Conservation (phyloP, 2,113 vertebrate species). For the Astur gentilis region DNA sequence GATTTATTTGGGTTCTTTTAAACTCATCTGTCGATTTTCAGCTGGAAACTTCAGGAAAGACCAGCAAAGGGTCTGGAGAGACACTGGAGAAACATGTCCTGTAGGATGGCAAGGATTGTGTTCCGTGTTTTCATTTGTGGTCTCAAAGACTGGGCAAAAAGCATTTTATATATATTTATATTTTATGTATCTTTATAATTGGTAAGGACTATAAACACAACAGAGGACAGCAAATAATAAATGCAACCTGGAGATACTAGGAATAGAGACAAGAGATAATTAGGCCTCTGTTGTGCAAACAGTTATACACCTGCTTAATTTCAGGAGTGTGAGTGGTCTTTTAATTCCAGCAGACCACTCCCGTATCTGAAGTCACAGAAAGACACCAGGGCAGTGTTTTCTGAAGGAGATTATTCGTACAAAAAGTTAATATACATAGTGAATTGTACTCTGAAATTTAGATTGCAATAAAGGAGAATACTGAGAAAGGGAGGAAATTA, state of each 20-base stretch:
- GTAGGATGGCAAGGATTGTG: neutral
- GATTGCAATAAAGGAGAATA: neutral
- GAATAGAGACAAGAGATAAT: neutral
- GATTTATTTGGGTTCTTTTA: neutral
- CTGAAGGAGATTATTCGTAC: neutral
- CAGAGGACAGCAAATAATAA: neutral
- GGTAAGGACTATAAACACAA: neutral
- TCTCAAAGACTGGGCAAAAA: neutral
- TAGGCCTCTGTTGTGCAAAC: neutral
- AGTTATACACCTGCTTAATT: neutral
- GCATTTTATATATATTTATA: neutral
- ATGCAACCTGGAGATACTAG: neutral
- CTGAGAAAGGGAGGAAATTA: neutral
- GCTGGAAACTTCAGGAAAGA: neutral
- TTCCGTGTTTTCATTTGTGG: neutral
- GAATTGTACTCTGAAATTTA: neutral
- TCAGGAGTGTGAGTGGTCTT: neutral
- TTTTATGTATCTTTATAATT: neutral
- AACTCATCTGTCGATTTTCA: neutral
- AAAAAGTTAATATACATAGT: neutral
- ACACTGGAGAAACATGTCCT: neutral
- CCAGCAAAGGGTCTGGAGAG: neutral
- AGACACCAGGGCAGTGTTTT: neutral
- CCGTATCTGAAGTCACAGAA: neutral
- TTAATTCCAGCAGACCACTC: neutral